Base-by-base conservation (phyloP, 1,140 invertebrate species). In the Drosophila pallidifrons region DNA sequence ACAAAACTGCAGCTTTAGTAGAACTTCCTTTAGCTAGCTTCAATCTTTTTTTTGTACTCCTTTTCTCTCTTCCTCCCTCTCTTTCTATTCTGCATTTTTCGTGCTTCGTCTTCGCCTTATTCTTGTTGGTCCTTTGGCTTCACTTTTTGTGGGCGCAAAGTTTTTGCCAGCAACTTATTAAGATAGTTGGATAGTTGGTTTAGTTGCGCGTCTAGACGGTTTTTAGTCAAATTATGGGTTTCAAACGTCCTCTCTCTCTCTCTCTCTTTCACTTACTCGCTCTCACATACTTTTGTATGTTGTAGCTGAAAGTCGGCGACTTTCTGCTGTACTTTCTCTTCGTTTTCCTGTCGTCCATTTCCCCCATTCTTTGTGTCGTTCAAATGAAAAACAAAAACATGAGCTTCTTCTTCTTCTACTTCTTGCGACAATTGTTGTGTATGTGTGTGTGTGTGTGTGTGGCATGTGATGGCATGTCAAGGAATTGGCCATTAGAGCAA, bases 221-320 rank as follows among this genome's bases (percentile, higher is more conserved):
- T 89, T 85, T 83, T 88, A 88, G 81, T 82, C 85, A 88, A 88
- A 88, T 88, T 88, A 88, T 88, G 85, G 85, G 81, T 85, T 88
- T 85, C 85, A 79, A 83, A 71, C 78, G 77, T 68, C 82, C 47
- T 13, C 38, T 11, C 58, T 25, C 15, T 15, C 59, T 32, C 65
- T 13, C 52, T 35, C 45, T 3, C 8, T 3, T 4, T 58, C 38
- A 13, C 20, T 25, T 25, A 25, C 20, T 25, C 20, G 3, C 20
- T 4, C 20, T 3, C 20, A 25, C 20, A 25, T 25, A 25, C 11
- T n/a, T n/a, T n/a, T n/a, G n/a, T n/a, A n/a, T n/a, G 10, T 38
- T 38, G 7, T 10, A 38, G 35, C 32, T 32, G 5, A 32, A 32
- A 32, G 5, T 32, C 32, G 5, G 32, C 35, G 35, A 38, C 35